phyloP scores from a whole-genome alignment of 2,113 vertebrate species.

The Penelope pileata region DNA sequence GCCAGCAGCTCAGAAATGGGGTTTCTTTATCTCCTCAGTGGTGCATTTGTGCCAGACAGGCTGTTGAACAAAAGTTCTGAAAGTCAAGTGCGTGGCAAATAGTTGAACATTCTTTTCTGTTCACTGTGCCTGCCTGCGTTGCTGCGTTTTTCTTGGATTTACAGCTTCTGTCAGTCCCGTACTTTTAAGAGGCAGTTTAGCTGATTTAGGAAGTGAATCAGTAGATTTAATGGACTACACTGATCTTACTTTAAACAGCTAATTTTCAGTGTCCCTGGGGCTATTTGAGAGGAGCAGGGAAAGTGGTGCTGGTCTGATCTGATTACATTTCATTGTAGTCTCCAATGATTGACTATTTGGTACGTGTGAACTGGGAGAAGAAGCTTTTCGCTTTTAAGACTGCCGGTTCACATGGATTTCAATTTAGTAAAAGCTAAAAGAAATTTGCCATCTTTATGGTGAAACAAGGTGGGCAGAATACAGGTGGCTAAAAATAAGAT shows the following conservation, averaged over 20 bases:
- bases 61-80: neutral
- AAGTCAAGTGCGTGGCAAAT: neutral
- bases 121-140: neutral
- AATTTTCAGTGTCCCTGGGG: slow-evolving; percentile 48
- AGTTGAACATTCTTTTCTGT: neutral
- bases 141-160: slow-evolving; percentile 4
- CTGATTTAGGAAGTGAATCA: slow-evolving; percentile 61
- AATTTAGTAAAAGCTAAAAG: neutral
- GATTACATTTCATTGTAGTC: slow-evolving; percentile 37
- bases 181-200: slow-evolving; percentile 52
- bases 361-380: neutral
- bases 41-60: neutral
- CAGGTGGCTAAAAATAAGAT: neutral
- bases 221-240: slow-evolving; percentile 51
- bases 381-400: neutral
- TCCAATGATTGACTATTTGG: neutral
- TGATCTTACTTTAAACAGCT: slow-evolving; percentile 49
- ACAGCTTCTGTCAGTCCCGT: slow-evolving; percentile 35
- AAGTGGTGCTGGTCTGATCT: slow-evolving; percentile 31
- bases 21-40: neutral
- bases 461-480: neutral
- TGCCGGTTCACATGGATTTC: neutral
- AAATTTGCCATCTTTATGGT: neutral
- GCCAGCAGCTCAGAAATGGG: neutral
- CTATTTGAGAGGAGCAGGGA: slow-evolving; percentile 34